Conservation (phyloP, 1,140 invertebrate species). For the Chironomus tepperi region DNA sequence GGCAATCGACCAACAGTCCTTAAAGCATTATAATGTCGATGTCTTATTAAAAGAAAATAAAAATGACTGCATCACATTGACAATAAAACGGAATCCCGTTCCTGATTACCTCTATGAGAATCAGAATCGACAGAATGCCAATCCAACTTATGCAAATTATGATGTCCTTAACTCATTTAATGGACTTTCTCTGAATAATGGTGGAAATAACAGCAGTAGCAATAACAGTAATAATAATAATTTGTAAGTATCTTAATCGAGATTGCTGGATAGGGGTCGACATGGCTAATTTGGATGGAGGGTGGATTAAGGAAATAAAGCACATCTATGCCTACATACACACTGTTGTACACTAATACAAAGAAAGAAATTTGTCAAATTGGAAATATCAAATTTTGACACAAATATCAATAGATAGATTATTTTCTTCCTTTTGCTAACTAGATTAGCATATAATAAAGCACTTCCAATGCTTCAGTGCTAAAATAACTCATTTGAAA, state of each 20-base stretch:
- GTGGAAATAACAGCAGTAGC: neutral
- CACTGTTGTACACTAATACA: too few relatives aligned
- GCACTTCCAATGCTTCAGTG: too few relatives aligned
- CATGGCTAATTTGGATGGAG: too few relatives aligned
- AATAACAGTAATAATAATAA: constrained; percentile 17
- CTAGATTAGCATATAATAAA: too few relatives aligned
- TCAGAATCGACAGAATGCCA: constrained; percentile 32
- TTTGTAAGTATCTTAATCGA: constrained; percentile 7
- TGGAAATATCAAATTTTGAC: too few relatives aligned
- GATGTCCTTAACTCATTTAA: neutral
- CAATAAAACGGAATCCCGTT: constrained; percentile 36
- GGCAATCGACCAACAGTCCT: constrained; percentile 75
- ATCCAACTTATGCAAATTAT: neutral
- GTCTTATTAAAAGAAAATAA: constrained; percentile 35
- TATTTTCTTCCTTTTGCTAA: too few relatives aligned
- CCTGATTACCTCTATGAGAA: constrained; percentile 36
- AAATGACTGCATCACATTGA: constrained; percentile 36
- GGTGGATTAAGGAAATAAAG: too few relatives aligned
- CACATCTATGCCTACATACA: too few relatives aligned
- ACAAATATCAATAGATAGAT: too few relatives aligned
- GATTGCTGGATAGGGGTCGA: too few relatives aligned
- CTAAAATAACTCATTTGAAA: too few relatives aligned
- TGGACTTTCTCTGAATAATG: neutral
- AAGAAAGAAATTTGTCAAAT: too few relatives aligned
- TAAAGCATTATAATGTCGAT: constrained; percentile 54